These are phyloP conservation scores for Psix sp. DNA, from an alignment of 1,140 invertebrate genomes.

Conservation along the genomic window DNA sequence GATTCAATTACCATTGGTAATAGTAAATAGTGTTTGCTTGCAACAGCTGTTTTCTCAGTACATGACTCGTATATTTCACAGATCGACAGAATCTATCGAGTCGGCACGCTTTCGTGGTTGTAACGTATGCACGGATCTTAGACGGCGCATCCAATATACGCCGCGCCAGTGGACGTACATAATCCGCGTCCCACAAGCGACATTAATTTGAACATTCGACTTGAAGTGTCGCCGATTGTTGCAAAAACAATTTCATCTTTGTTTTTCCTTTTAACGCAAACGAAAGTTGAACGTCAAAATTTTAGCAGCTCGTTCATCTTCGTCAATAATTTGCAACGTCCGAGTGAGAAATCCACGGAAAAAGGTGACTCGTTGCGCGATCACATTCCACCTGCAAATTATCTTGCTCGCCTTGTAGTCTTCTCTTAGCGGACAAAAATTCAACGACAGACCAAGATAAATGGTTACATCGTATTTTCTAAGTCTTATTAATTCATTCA, in stretches of 20 bases:
- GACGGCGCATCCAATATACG: too few species aligned
- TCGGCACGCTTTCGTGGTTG: too few species aligned
- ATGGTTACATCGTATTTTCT: slow-evolving; percentile 18
- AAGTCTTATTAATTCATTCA: slow-evolving; percentile 33
- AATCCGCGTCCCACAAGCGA: slow-evolving; percentile 48
- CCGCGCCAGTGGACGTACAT: slow-evolving; percentile 51
- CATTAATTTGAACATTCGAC: slow-evolving; percentile 56
- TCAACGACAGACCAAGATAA: slow-evolving; percentile 19
- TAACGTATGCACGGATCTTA: too few species aligned
- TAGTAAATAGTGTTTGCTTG: slow-evolving; percentile 30
- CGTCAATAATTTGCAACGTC: slow-evolving; percentile 18
- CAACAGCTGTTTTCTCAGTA: slow-evolving; percentile 13
- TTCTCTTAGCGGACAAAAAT: slow-evolving; percentile 13
- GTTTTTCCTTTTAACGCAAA: too few species aligned
- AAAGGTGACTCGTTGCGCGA: slow-evolving; percentile 29
- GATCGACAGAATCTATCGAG: slow-evolving; percentile 38
- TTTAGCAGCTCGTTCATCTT: too few species aligned
- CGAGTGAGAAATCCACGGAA: slow-evolving; percentile 21
- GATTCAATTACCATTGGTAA: slow-evolving; percentile 27
- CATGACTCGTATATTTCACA: slow-evolving; percentile 49
- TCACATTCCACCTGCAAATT: slow-evolving; percentile 36
- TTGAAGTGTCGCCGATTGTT: slow-evolving; percentile 38
- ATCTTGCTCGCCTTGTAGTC: slow-evolving; percentile 31
- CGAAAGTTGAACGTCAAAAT: too few species aligned
- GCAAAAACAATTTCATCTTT: too few species aligned